Evolutionary conservation across 1,140 invertebrate species (phyloP).

Genomic region (Elysia chlorotica): DNA sequence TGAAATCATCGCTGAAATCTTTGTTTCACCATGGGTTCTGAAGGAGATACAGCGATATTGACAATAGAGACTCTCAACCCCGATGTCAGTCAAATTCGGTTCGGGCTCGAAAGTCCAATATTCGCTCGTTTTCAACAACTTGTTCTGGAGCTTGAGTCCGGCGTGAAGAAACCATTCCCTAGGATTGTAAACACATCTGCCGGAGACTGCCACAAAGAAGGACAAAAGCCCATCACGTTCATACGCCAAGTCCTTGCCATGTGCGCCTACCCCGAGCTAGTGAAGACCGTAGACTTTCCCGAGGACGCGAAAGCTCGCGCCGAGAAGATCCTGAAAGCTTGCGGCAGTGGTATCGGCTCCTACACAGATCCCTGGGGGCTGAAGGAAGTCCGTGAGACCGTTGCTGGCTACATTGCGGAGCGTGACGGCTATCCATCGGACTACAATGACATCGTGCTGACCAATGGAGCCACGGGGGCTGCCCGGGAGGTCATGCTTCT

Average conservation of each 20-base stretch:
- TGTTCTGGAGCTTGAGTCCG: conserved; percentile 68
- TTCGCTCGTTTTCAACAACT: conserved; percentile 75
- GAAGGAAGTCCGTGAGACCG: conserved; percentile 86
- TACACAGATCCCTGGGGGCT: conserved; percentile 94
- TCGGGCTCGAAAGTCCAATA: conserved; percentile 92
- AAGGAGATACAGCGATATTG: conserved; percentile 60
- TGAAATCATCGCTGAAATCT: too few species aligned
- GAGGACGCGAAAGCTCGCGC: conserved; percentile 85
- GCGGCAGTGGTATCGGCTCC: conserved; percentile 75
- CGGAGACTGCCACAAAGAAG: conserved; percentile 98
- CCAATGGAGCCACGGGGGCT: conserved; percentile 87
- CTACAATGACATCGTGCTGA: conserved; percentile 83
- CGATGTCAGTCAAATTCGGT: conserved; percentile 90
- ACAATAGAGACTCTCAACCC: conserved; percentile 89
- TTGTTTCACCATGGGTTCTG: conserved; percentile 20
- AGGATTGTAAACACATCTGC: conserved; percentile 97
- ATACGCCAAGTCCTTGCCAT: conserved; percentile 73
- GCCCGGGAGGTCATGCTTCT: conserved; percentile 82
- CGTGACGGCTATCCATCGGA: conserved; percentile 81
- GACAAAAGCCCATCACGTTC: conserved; percentile 91
- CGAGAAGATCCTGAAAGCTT: conserved; percentile 74
- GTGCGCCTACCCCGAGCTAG: conserved; percentile 75
- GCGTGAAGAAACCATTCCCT: conserved; percentile 89
- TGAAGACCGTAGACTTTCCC: conserved; percentile 74
- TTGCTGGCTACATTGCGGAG: conserved; percentile 84